Conservation (phyloP, 2,113 vertebrate genomes). For the Ovibos moschatus region DNA sequence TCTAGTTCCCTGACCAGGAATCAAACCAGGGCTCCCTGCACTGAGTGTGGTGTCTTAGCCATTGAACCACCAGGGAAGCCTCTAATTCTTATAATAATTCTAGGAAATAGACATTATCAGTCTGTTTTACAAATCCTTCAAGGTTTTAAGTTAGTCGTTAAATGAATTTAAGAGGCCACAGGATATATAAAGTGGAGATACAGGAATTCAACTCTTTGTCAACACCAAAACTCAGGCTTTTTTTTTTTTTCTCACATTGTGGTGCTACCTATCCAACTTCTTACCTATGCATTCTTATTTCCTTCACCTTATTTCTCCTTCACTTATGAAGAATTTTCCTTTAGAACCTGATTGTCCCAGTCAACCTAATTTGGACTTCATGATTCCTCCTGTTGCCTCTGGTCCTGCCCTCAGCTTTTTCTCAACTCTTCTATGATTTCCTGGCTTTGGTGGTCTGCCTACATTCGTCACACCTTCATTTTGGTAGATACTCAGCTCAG, state of each 20-base stretch:
- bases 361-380: background rate
- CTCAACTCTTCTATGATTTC: background rate
- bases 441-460: background rate
- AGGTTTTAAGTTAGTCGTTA: background rate
- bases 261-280: background rate
- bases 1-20: background rate
- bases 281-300: background rate
- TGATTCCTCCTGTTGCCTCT: background rate
- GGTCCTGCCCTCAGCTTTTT: background rate
- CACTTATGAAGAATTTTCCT: background rate
- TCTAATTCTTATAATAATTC: background rate
- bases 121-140: background rate
- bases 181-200: background rate
- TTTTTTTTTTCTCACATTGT: background rate
- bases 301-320: background rate
- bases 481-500: background rate
- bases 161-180: background rate
- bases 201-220: background rate
- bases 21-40: background rate
- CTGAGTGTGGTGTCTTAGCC: background rate
- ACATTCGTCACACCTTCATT: background rate
- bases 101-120: background rate
- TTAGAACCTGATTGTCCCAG: background rate
- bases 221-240: background rate
- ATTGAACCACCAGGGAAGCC: background rate